A percentile compares a stretch with the other conserved stretches of the same genome.
These are phyloP conservation scores for Terebella lapidaria DNA, from an alignment of 2,888 invertebrate species.

Conservation along the genomic window DNA sequence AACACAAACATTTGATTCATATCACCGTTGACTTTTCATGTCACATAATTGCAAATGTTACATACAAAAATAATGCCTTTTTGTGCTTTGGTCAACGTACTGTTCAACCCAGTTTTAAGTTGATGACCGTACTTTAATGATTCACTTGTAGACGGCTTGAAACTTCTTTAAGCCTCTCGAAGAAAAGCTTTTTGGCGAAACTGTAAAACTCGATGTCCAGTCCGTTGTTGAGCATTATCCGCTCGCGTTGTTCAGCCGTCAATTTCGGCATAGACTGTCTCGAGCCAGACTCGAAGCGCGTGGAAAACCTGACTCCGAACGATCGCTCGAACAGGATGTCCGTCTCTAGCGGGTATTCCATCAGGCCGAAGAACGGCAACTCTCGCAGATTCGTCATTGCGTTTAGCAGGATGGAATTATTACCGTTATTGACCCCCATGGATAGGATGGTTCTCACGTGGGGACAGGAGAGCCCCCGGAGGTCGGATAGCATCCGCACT, in stretches of 20 bases:
- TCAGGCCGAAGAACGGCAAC: conserved; percentile 96
- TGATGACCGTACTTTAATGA: no score
- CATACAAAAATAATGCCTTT: no score
- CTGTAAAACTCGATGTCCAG: conserved; percentile 89
- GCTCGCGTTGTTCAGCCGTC: conserved; percentile 65
- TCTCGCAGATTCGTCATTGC: conserved; percentile 85
- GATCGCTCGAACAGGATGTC: conserved; percentile 48
- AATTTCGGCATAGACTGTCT: not conserved
- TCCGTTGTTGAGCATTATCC: conserved; percentile 75
- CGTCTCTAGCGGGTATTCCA: conserved; percentile 77
- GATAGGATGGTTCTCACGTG: not conserved
- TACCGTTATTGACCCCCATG: not conserved
- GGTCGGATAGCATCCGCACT: conserved; percentile 94
- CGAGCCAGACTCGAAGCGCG: conserved; percentile 62
- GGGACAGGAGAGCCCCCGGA: conserved; percentile 49
- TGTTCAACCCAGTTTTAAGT: no score
- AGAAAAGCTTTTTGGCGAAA: conserved; percentile 82
- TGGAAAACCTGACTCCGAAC: conserved; percentile 38
- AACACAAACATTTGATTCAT: no score
- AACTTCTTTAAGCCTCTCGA: conserved; percentile 55
- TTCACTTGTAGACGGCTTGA: not conserved
- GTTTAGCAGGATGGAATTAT: conserved; percentile 68
- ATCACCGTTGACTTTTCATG: no score
- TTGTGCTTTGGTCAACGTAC: no score
- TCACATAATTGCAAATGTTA: no score